A percentile compares a stretch with the other conserved stretches of the same genome.
phyloP scores from a whole-genome alignment of 2,888 invertebrate species.

The Zygaena filipendulae region DNA sequence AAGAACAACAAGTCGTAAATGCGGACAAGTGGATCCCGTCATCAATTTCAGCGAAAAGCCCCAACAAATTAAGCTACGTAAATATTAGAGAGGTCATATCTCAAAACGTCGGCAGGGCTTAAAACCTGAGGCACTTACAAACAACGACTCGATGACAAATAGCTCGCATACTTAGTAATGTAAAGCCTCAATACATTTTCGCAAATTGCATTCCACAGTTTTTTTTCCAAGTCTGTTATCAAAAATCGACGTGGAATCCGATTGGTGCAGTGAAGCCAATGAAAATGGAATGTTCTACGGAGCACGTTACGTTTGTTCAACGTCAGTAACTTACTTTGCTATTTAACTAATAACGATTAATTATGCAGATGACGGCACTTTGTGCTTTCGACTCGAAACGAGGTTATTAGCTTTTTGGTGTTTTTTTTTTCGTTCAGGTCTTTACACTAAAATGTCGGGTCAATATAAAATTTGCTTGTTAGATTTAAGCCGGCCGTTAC shows the following conservation, averaged over 20 bases:
- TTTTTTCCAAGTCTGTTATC: no score
- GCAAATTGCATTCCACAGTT: no score
- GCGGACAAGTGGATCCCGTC: constrained; percentile 25
- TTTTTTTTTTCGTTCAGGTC: constrained; percentile 19
- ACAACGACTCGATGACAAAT: constrained; percentile 31
- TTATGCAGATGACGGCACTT: constrained; percentile 33
- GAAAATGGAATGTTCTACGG: no score
- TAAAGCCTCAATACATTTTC: constrained; percentile 45
- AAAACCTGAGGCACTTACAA: constrained; percentile 18
- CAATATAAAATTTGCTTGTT: constrained; percentile 23
- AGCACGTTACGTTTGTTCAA: no score
- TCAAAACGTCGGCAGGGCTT: constrained; percentile 38
- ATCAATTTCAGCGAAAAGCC: constrained; percentile 23
- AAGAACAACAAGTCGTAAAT: no score
- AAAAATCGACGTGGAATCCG: no score
- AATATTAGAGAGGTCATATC: constrained; percentile 34
- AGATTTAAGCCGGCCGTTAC: constrained; percentile 20
- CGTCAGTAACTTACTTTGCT: no score
- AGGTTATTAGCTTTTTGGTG: constrained; percentile 24
- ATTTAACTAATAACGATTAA: constrained; percentile 29
- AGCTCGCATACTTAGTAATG: constrained; percentile 31
- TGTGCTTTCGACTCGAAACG: constrained; percentile 21
- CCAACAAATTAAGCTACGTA: constrained; percentile 37
- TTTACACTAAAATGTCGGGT: constrained; percentile 21
- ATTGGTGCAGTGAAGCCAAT: no score